Base-by-base conservation (phyloP, 2,888 invertebrate species). In the Pogonocherus hispidulus region DNA sequence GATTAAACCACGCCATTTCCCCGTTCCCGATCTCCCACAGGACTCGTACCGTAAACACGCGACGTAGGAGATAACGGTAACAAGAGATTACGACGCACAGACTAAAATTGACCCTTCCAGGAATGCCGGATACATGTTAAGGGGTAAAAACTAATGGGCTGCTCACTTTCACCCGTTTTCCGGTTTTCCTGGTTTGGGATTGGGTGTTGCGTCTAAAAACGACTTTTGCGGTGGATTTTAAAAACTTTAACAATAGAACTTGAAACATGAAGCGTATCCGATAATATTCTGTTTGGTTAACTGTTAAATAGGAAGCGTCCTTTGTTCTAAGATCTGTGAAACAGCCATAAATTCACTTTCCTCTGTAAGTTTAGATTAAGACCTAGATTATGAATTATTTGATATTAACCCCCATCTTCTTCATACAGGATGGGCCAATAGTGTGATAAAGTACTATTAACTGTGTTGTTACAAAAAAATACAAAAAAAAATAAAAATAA, bases 11-110 rank as follows among this genome's bases (percentile, higher is more conserved):
- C 57, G 44, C 46, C 32, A 32, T 57, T 57, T 57, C 44, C 57
- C 44, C n/a, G 23, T 57, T 22, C 35, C 57, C 57, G 57, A 57
- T 57, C 57, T 57, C 57, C 44, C 57, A 57, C 44, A 57, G 57
- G 44, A 46, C 44, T 44, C 44, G 57, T 57, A 57, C 44, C 23
- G 57, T 46, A 22, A 57, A 57, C 46, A 22, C 44, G 57, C 57
- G 44, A 57, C 22, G 44, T 11, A 37, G 57, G 44, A 57, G 44
- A 57, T 46, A 57, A 46, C 57, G 20, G 57, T 57, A 57, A 57
- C 44, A 46, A 46, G 44, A 46, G 22, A 57, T 57, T 57, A 57
- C 44, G 57, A 57, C 41, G 57, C 57, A 57, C 6, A 20, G 44
- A 55, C 37, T 41, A 55, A 35, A 44, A 46, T 57, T 57, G 44